Evolutionary conservation across 1,140 invertebrate species (phyloP).

Genomic region (Drosophila suzukii): DNA sequence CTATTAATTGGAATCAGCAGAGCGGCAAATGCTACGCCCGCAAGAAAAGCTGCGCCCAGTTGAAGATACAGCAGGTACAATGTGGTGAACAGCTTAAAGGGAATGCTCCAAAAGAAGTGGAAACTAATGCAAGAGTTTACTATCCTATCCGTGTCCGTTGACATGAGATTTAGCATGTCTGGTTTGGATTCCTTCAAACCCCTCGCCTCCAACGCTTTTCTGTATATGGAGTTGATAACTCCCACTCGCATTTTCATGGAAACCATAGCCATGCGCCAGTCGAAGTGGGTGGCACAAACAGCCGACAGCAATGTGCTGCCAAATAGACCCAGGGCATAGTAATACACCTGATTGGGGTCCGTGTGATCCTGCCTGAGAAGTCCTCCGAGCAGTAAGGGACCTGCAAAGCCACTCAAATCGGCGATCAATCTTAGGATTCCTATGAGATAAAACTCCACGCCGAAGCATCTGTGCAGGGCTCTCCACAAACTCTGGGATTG

Average conservation of each 20-base stretch:
- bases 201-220: conserved; percentile 90
- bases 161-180: conserved; percentile 98
- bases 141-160: conserved; percentile 97
- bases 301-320: conserved; percentile 88
- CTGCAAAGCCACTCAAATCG: conserved; percentile 93
- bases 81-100: conserved; percentile 91
- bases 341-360: conserved; percentile 87
- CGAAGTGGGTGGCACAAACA: conserved; percentile 94
- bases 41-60: conserved; percentile 95
- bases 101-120: conserved; percentile 98
- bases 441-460: conserved; percentile 94
- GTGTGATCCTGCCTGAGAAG: conserved; percentile 51
- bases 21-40: conserved; percentile 94
- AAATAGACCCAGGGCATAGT: conserved; percentile 91
- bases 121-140: conserved; percentile 98
- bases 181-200: conserved; percentile 67
- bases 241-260: conserved; percentile 94
- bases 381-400: conserved; percentile 91
- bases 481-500: conserved; percentile 87
- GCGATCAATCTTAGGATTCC: conserved; percentile 94
- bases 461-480: conserved; percentile 93
- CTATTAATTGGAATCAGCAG: conserved; percentile 98
- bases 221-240: conserved; percentile 93
- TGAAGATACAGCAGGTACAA: conserved; percentile 93
- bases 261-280: conserved; percentile 93